Conservation (phyloP, 2,113 vertebrate genomes). For the Chitala chitala region DNA sequence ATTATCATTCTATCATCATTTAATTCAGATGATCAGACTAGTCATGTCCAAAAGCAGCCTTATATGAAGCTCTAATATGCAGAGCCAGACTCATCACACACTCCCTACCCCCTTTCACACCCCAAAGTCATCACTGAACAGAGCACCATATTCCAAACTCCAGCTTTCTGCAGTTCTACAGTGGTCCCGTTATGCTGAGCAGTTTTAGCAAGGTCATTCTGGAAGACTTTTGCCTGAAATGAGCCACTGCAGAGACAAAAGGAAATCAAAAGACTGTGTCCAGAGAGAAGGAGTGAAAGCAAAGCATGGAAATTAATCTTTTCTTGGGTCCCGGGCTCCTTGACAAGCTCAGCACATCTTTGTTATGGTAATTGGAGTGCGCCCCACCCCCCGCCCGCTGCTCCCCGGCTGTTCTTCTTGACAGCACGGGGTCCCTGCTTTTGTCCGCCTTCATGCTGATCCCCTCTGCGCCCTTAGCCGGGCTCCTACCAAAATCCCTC, state of each 20-base stretch:
- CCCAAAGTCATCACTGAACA: background rate
- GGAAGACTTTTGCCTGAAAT: background rate
- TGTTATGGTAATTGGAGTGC: constrained; percentile 12
- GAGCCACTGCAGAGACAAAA: background rate
- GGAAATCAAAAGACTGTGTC: background rate
- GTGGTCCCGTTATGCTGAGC: background rate
- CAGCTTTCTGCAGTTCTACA: background rate
- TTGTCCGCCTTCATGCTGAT: background rate
- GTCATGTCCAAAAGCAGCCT: background rate
- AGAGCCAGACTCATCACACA: constrained; percentile 10
- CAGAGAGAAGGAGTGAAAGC: background rate
- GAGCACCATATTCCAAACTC: background rate
- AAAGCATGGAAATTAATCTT: background rate
- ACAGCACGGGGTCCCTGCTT: constrained; percentile 4
- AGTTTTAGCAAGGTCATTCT: background rate
- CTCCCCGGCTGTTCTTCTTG: background rate
- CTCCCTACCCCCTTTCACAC: background rate
- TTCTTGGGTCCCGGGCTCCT: background rate
- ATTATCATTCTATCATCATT: constrained; percentile 26
- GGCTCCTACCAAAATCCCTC: background rate
- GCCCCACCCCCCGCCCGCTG: background rate
- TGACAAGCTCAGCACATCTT: background rate
- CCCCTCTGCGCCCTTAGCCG: background rate
- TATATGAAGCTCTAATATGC: constrained; percentile 30
- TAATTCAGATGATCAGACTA: constrained; percentile 13